These are phyloP conservation scores for Melozone crissalis DNA, from an alignment of 2,113 vertebrate species.

Conservation along the genomic window DNA sequence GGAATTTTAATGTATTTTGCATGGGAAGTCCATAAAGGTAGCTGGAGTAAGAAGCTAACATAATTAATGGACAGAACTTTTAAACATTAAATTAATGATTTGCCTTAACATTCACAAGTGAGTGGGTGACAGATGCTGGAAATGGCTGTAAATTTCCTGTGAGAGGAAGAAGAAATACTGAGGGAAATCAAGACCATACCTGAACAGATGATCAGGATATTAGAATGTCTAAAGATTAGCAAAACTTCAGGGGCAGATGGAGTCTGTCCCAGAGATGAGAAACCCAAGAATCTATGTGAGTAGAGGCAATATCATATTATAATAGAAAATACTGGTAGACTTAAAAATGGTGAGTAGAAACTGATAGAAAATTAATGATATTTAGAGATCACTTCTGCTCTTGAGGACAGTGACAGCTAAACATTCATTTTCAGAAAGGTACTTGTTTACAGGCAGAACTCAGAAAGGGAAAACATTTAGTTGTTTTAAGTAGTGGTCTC, in stretches of 20 bases:
- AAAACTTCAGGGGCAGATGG: constrained; percentile 10
- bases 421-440: not conserved
- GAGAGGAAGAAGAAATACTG: constrained; percentile 47
- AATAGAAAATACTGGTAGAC: not conserved
- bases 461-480: not conserved
- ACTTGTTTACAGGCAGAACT: not conserved
- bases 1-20: constrained; percentile 14
- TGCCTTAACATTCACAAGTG: constrained; percentile 54
- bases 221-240: constrained; percentile 29
- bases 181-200: constrained; percentile 40
- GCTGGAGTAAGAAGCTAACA: not conserved
- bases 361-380: not conserved
- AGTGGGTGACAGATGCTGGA: constrained; percentile 60
- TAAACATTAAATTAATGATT: constrained; percentile 46
- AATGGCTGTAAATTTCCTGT: constrained; percentile 40
- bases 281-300: not conserved
- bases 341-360: not conserved
- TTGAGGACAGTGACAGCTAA: not conserved
- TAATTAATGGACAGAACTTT: constrained; percentile 43
- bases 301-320: not conserved
- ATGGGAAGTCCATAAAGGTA: constrained; percentile 14
- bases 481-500: not conserved
- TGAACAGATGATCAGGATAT: constrained; percentile 63
- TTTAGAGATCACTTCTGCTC: not conserved
- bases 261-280: not conserved